Conservation (phyloP, 1,140 invertebrate genomes). For the Ceratoteleas bidentatus region DNA sequence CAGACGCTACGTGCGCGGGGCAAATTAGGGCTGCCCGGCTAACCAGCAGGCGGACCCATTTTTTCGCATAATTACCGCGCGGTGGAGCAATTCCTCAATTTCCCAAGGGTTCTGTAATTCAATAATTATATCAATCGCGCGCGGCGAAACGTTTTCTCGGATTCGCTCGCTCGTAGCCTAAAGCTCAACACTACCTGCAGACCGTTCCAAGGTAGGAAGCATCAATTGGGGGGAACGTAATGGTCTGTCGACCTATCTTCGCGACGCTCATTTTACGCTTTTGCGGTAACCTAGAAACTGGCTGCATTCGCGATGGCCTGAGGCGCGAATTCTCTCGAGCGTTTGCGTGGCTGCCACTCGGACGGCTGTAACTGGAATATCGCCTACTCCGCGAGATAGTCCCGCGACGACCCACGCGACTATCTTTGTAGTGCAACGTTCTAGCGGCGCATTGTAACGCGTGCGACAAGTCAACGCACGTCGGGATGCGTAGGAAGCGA, state of each 20-base stretch:
- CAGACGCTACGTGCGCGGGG: slow-evolving; percentile 10
- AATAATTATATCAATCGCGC: slow-evolving; percentile 55
- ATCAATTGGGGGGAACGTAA: slow-evolving; percentile 49
- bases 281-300: slow-evolving; percentile 78
- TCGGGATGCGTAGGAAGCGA: slow-evolving; percentile 74
- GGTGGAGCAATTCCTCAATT: slow-evolving; percentile 30
- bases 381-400: slow-evolving; percentile 70
- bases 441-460: slow-evolving; percentile 76
- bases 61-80: slow-evolving; percentile 26
- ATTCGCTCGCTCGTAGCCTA: slow-evolving; percentile 34
- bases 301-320: slow-evolving; percentile 43
- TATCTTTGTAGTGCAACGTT: slow-evolving; percentile 67
- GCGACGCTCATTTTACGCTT: slow-evolving; percentile 70
- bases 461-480: slow-evolving; percentile 69
- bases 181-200: slow-evolving; percentile 47
- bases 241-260: slow-evolving; percentile 55
- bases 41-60: slow-evolving; percentile 10
- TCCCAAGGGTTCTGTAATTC: slow-evolving; percentile 51
- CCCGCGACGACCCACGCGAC: slow-evolving; percentile 72
- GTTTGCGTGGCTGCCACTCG: slow-evolving; percentile 44
- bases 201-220: slow-evolving; percentile 61
- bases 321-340: slow-evolving; percentile 48
- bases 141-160: slow-evolving; percentile 40
- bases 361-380: slow-evolving; percentile 72
- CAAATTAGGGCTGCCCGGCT: slow-evolving; percentile 2